Evolutionary conservation across 2,113 vertebrate genomes (phyloP).

Genomic region (Planiliza haematocheilus): DNA sequence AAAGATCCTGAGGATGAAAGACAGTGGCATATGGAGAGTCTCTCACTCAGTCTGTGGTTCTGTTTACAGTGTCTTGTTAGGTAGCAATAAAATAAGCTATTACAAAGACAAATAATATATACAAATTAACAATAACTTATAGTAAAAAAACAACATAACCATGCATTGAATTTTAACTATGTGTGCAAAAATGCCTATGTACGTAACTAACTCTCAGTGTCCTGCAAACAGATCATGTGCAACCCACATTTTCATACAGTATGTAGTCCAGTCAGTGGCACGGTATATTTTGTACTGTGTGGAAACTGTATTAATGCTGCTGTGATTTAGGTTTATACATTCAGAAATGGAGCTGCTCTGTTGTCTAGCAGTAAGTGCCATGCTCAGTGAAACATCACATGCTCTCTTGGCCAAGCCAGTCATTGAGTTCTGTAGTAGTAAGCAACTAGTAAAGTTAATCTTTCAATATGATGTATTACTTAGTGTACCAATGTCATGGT

Average conservation of each 20-base stretch:
- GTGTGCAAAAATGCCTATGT: slow-evolving; percentile 60
- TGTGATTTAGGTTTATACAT: background rate
- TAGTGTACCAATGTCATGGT: background rate
- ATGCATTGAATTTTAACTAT: slow-evolving; percentile 11
- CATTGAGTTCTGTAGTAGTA: too few relatives aligned
- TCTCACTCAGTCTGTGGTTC: slow-evolving; percentile 9
- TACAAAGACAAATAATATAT: slow-evolving; percentile 15
- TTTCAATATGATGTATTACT: too few relatives aligned
- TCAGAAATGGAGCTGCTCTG: background rate
- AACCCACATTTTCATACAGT: background rate
- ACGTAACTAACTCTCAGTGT: background rate
- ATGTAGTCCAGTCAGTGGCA: slow-evolving; percentile 23
- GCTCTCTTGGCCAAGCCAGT: background rate
- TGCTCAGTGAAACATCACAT: background rate
- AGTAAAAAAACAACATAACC: slow-evolving; percentile 23
- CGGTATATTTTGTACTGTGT: background rate
- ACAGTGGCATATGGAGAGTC: slow-evolving; percentile 11
- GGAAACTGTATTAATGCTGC: background rate
- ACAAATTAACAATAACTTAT: slow-evolving; percentile 39
- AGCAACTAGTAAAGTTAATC: too few relatives aligned
- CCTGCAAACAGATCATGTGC: slow-evolving; percentile 12
- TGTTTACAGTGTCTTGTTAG: slow-evolving; percentile 29
- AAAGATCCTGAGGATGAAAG: slow-evolving; percentile 29
- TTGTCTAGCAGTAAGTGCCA: background rate
- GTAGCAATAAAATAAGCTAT: slow-evolving; percentile 11